Evolutionary conservation across 2,888 invertebrate genomes (phyloP).

Genomic region (Lasioglossum calceatum): DNA sequence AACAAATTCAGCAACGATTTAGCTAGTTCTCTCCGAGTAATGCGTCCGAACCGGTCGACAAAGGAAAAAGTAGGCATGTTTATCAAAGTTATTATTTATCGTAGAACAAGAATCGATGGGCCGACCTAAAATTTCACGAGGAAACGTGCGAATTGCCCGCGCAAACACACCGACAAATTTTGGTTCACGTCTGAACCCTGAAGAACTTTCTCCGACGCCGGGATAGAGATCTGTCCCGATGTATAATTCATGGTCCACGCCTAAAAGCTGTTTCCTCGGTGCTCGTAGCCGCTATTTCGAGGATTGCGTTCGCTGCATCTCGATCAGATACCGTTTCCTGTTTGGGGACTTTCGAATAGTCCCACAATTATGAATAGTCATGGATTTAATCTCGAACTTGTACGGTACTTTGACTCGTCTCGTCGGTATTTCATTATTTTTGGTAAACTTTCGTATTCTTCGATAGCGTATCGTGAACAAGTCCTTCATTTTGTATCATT

Average conservation of each 20-base stretch:
- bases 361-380: constrained; percentile 26
- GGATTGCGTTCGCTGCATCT: constrained; percentile 45
- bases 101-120: not conserved
- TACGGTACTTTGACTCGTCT: constrained; percentile 25
- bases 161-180: constrained; percentile 36
- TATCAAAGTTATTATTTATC: constrained; percentile 7
- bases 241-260: constrained; percentile 81
- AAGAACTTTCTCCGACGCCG: constrained; percentile 78
- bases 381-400: constrained; percentile 33
- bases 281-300: constrained; percentile 56
- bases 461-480: not conserved
- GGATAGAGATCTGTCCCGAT: constrained; percentile 74
- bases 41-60: not conserved
- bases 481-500: not conserved
- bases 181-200: constrained; percentile 43
- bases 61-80: not conserved
- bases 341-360: constrained; percentile 39
- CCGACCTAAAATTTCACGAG: constrained; percentile 6
- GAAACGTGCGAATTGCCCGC: not conserved
- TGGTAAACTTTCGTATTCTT: not conserved
- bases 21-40: not conserved
- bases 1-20: not conserved
- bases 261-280: constrained; percentile 75
- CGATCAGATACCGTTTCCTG: constrained; percentile 39
- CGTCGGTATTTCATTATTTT: not conserved